Conservation (phyloP, 2,113 vertebrate genomes). For the Myiozetetes cayanensis region DNA sequence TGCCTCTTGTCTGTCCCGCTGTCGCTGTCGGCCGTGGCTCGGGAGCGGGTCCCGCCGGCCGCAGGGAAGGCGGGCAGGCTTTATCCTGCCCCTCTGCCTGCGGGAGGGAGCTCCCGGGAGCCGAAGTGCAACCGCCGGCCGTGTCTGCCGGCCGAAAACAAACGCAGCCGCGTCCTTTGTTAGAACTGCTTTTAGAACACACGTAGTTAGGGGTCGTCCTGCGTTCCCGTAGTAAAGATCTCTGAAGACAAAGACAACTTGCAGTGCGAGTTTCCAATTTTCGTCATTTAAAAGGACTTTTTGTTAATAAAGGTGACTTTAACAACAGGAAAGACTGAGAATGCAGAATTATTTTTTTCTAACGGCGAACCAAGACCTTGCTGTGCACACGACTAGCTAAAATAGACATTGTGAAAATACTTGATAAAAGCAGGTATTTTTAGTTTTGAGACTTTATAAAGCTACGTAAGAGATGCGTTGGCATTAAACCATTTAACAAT, state of each 20-base stretch:
- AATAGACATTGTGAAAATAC: background rate
- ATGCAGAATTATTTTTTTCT: background rate
- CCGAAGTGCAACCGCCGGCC: background rate
- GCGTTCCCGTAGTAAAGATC: background rate
- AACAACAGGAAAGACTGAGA: background rate
- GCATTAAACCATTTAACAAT: background rate
- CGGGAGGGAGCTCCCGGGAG: background rate
- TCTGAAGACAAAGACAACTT: background rate
- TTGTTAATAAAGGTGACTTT: background rate
- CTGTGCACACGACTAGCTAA: background rate
- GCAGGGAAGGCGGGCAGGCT: background rate
- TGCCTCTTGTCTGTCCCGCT: background rate
- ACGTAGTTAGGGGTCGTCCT: background rate
- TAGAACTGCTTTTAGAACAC: background rate
- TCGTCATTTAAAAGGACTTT: background rate
- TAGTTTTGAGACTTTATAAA: background rate
- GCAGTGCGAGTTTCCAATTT: background rate
- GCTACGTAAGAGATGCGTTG: background rate
- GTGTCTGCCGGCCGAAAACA: background rate
- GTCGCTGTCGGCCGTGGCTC: background rate
- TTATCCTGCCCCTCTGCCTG: background rate
- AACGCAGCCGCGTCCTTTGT: background rate
- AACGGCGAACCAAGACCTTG: background rate
- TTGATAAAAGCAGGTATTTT: background rate
- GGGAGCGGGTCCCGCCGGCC: background rate